Conservation (phyloP, 2,888 invertebrate species). For the Physocephala rufipes region DNA sequence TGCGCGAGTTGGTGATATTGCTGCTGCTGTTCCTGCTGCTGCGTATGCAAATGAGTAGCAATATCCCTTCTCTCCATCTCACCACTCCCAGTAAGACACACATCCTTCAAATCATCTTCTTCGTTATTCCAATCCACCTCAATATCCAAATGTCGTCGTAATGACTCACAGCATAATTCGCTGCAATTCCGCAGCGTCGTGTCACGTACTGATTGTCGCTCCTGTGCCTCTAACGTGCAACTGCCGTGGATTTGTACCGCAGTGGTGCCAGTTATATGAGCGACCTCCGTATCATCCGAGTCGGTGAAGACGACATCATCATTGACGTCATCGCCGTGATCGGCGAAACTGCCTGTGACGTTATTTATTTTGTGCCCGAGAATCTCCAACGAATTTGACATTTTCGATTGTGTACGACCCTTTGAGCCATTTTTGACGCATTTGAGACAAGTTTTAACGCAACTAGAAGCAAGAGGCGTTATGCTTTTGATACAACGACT, state of each 20-base stretch:
- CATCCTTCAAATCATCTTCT: constrained; percentile 50
- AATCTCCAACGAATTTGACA: constrained; percentile 70
- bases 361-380: constrained; percentile 77
- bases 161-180: constrained; percentile 63
- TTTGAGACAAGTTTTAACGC: constrained; percentile 41
- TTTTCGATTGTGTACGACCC: background rate
- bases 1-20: constrained; percentile 27
- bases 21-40: background rate
- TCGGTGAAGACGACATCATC: constrained; percentile 69
- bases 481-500: constrained; percentile 26
- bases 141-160: constrained; percentile 53
- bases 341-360: constrained; percentile 67
- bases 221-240: constrained; percentile 54
- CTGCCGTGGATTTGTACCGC: constrained; percentile 62
- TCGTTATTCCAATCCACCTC: constrained; percentile 62
- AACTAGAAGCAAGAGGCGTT: constrained; percentile 29
- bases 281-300: constrained; percentile 75
- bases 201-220: constrained; percentile 59
- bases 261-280: constrained; percentile 65
- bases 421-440: constrained; percentile 38
- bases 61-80: constrained; percentile 22
- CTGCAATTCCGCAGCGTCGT: constrained; percentile 60
- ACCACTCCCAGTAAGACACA: background rate
- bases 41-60: no score
- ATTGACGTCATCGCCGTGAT: constrained; percentile 67